Evolutionary conservation across 1,140 invertebrate genomes (phyloP), one percentile per base, ranked within the genome.

Genomic region (Drosophila sproati): DNA sequence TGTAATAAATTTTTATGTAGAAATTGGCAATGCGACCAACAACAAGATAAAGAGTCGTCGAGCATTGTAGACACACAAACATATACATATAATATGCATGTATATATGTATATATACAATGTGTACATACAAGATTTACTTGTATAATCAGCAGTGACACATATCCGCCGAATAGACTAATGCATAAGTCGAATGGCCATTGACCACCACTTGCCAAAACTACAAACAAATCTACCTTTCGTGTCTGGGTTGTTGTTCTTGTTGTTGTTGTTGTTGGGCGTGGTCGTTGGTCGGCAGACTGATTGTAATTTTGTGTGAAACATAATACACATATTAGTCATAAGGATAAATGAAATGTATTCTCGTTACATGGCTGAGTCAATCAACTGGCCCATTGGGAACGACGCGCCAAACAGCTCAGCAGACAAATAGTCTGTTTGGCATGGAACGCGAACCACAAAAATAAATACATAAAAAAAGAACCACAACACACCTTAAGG

Each of bases 81-180:
- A 34, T 31, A 35, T 7, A 56, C 5, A 57, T 31, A 48, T 8
- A 43, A 51, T 31, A 34, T 43, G n/a, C 29, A 52, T 32, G 41
- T 8, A 51, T 10, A 56, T 20, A 34, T 31, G 35, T 7, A 56
- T 5, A 57, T 31, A 48, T 8, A 43, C 12, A 41, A 43, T 2
- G 4, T 47, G 28, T 45, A 51, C 37, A 5, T 8, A 55, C 10
- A 39, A 10, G n/a, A 43, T 10, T 43, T 29, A 37, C 35, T 50
- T 50, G 71, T 77, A 77, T 77, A 77, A 77, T 77, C 75, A 74
- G 64, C 37, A 68, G 70, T 77, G 75, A 77, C 75, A 77, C 75
- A 77, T 77, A 68, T 77, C 71, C 75, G 75, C 71, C 63, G 73
- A 52, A 74, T 70, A 72, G 70, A 61, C 41, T 31, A 64, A 55